phyloP scores from a whole-genome alignment of 2,888 invertebrate species.

The Ophraella communa region DNA sequence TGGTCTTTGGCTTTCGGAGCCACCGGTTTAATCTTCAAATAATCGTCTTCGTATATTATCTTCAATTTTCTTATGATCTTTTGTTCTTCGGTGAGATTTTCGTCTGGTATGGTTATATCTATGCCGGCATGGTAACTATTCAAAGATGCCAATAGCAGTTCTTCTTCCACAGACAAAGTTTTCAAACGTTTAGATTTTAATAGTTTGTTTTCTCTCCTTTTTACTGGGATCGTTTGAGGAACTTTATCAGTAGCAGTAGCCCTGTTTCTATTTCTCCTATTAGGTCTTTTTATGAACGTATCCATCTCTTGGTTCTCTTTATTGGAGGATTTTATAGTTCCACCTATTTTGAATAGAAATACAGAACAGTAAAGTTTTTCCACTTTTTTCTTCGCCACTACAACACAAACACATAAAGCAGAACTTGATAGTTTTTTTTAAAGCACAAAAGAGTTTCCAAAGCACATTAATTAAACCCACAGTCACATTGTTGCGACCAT shows the following conservation, averaged over 20 bases:
- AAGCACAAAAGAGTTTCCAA: slow-evolving; percentile 10
- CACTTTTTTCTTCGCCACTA: slow-evolving; percentile 7
- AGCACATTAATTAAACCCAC: slow-evolving; percentile 19
- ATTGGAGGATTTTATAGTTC: slow-evolving; percentile 18
- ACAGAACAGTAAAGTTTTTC: slow-evolving; percentile 20
- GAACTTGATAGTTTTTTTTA: slow-evolving; percentile 15
- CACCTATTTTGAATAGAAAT: slow-evolving; percentile 28
- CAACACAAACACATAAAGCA: slow-evolving; percentile 32
- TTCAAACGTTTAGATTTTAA: slow-evolving; percentile 35
- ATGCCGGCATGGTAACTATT: slow-evolving; percentile 51
- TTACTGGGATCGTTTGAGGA: slow-evolving; percentile 13
- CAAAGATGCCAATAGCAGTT: slow-evolving; percentile 47
- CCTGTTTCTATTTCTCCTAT: slow-evolving; percentile 21
- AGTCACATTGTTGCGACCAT: not conserved
- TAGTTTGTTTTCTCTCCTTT: slow-evolving; percentile 40
- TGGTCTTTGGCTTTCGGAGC: slow-evolving; percentile 52
- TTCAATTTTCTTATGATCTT: slow-evolving; percentile 52
- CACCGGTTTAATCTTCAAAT: slow-evolving; percentile 46
- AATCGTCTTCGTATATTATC: slow-evolving; percentile 49
- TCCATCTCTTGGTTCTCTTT: slow-evolving; percentile 31
- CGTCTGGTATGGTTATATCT: slow-evolving; percentile 50
- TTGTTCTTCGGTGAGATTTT: slow-evolving; percentile 51
- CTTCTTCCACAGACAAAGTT: slow-evolving; percentile 49
- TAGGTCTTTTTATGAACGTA: slow-evolving; percentile 25
- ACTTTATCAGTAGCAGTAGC: slow-evolving; percentile 31